Percentiles rank a stretch among this genome's conserved stretches.
Evolutionary conservation across 2,113 vertebrate species (phyloP).

Genomic region (Silurus meridionalis): DNA sequence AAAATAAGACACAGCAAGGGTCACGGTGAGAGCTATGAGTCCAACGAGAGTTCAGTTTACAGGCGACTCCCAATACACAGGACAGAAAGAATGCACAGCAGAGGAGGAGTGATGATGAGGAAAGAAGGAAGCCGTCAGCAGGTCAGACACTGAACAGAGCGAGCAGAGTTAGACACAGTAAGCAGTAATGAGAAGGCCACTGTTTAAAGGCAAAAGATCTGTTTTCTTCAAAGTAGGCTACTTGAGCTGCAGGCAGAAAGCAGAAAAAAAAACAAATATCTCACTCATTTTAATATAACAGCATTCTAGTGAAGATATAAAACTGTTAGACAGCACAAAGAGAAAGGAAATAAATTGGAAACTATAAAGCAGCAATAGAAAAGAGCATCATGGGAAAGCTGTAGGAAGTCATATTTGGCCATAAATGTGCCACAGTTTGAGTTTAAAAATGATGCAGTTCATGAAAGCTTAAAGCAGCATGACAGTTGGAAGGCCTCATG

Average conservation of each 20-base stretch:
- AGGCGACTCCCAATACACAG: slow-evolving; percentile 44
- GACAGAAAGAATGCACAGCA: slow-evolving; percentile 26
- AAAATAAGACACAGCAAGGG: slow-evolving; percentile 57
- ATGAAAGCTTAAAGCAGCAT: slow-evolving; percentile 42
- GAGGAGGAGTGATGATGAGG: slow-evolving; percentile 37
- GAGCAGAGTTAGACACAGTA: slow-evolving; percentile 61
- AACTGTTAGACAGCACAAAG: slow-evolving; percentile 5
- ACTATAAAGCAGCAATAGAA: not conserved
- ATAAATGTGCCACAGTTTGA: slow-evolving; percentile 4
- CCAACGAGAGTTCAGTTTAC: slow-evolving; percentile 65
- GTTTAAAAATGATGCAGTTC: slow-evolving; percentile 48
- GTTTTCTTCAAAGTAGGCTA: slow-evolving; percentile 74
- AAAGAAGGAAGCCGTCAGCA: slow-evolving; percentile 10
- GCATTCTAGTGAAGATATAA: slow-evolving; percentile 19
- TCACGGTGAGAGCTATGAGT: slow-evolving; percentile 49
- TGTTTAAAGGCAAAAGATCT: slow-evolving; percentile 66
- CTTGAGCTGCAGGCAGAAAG: slow-evolving; percentile 69
- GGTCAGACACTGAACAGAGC: slow-evolving; percentile 55
- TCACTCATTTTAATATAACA: not conserved
- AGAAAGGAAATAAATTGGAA: not conserved
- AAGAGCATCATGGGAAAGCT: slow-evolving; percentile 23
- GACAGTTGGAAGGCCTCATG: slow-evolving; percentile 16
- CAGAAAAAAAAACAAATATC: slow-evolving; percentile 30
- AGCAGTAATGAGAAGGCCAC: slow-evolving; percentile 59
- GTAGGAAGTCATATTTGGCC: slow-evolving; percentile 17